Base-by-base conservation (phyloP, 2,797 vertebrate genomes). In the Hirundo rustica region DNA sequence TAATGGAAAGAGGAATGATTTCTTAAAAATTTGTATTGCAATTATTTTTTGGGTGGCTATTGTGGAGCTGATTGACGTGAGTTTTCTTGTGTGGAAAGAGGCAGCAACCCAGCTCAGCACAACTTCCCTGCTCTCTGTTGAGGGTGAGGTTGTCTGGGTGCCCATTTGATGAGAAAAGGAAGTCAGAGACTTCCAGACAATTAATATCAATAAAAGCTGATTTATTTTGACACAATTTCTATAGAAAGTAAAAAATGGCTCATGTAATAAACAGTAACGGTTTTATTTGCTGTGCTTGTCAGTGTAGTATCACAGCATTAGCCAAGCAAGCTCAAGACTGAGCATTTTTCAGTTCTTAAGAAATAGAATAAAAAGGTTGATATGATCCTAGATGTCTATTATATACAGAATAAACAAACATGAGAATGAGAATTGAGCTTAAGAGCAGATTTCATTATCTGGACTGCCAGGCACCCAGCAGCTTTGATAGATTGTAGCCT, bases 51-150 rank as follows among this genome's bases (percentile, higher is more conserved):
- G 5, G 8, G 10, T 58, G 4, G 7, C 38, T 36, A 21, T 21
- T 29, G 3, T 3, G 5, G 2, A 61, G 4, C 5, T 67, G n/a
- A 20, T 54, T n/a, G 16, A 30, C 1, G 4, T 30, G 20, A 7
- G 5, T 8, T 64, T 55, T 11, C 34, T 26, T 17, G 17, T 30
- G 36, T 73, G 27, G 16, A 23, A 74, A 10, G 34, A 81, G 32
- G 12, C n/a, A n/a, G 11, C 32, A 68, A n/a, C 27, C 38, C 21
- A 27, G 18, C 7, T 17, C 48, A 72, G 20, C 23, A 11, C 7
- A 36, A 11, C 4, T 60, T 61, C 11, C 27, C 30, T 51, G 38
- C 44, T 76, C 5, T 0, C 4, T n/a, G 23, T 34, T 75, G 36
- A 57, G 48, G n/a, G 18, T 21, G 15, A 62, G 23, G 16, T 50